These are phyloP conservation scores for Chaenocephalus aceratus DNA, from an alignment of 2,113 vertebrate species.

Conservation along the genomic window DNA sequence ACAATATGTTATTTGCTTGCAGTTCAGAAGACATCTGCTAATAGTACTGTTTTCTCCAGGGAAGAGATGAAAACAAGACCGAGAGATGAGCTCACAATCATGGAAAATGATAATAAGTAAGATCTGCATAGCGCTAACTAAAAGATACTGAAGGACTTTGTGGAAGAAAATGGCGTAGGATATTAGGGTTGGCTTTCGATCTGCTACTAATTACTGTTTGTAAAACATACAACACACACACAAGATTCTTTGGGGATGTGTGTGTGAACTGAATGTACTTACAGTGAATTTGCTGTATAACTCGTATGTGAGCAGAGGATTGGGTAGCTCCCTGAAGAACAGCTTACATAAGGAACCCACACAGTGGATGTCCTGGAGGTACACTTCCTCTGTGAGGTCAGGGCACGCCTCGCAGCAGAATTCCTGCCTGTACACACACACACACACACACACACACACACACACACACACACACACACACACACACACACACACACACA, in stretches of 20 bases:
- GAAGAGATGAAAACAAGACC: constrained; percentile 13
- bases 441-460: constrained; percentile 66
- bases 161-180: neutral
- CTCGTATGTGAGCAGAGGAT: constrained; percentile 97
- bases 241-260: neutral
- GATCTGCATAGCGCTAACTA: neutral
- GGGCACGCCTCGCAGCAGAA: constrained; percentile 95
- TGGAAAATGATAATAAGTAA: constrained; percentile 9
- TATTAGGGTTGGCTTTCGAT: neutral
- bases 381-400: constrained; percentile 97
- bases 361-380: constrained; percentile 99
- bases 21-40: constrained; percentile 19
- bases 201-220: constrained; percentile 1
- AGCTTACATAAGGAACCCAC: constrained; percentile 98
- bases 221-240: neutral
- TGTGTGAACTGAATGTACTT: constrained; percentile 74
- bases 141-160: neutral
- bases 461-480: constrained; percentile 65
- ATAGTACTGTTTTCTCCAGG: neutral
- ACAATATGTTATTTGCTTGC: neutral
- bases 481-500: constrained; percentile 49
- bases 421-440: constrained; percentile 90
- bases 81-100: neutral
- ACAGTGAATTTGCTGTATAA: constrained; percentile 98
- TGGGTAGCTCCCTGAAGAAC: constrained; percentile 97